Percentiles rank a stretch among this genome's conserved stretches.
These are phyloP conservation scores for Blastobasis adustella DNA, from an alignment of 2,888 invertebrate species.

Conservation along the genomic window DNA sequence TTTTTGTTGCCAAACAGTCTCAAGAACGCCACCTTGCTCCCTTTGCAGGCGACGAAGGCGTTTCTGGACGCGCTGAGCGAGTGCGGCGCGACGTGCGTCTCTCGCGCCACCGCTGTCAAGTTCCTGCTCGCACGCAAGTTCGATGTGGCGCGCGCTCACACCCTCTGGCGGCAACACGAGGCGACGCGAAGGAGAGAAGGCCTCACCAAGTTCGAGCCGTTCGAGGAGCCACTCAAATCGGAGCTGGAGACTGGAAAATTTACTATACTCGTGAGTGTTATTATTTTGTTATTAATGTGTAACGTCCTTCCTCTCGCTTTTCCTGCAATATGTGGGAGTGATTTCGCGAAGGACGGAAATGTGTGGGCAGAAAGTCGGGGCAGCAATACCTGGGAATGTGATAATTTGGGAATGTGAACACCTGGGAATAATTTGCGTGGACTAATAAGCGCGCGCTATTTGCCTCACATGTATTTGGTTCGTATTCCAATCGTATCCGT, in stretches of 20 bases:
- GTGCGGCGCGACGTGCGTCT: conserved; percentile 70
- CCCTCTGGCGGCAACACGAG: conserved; percentile 95
- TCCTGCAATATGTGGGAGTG: no score
- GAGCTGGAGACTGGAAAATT: conserved; percentile 96
- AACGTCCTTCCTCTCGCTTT: background rate
- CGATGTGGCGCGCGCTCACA: conserved; percentile 91
- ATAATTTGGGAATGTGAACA: no score
- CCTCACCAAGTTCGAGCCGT: conserved; percentile 87
- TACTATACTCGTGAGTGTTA: conserved; percentile 88
- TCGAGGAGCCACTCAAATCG: conserved; percentile 85
- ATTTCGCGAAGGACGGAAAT: no score
- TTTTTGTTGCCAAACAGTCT: no score
- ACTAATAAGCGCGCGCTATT: no score
- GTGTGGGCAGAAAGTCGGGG: no score
- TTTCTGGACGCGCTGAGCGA: conserved; percentile 86
- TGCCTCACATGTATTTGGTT: no score
- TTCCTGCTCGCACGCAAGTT: conserved; percentile 96
- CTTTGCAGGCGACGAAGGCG: conserved; percentile 84
- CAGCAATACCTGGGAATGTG: no score
- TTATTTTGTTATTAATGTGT: background rate
- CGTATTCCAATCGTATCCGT: no score
- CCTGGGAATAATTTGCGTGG: no score
- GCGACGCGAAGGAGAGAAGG: conserved; percentile 91
- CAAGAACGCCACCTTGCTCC: no score
- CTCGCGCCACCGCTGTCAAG: conserved; percentile 93